Base-by-base conservation (phyloP, 2,797 vertebrate genomes). In the Mico argentatus region DNA sequence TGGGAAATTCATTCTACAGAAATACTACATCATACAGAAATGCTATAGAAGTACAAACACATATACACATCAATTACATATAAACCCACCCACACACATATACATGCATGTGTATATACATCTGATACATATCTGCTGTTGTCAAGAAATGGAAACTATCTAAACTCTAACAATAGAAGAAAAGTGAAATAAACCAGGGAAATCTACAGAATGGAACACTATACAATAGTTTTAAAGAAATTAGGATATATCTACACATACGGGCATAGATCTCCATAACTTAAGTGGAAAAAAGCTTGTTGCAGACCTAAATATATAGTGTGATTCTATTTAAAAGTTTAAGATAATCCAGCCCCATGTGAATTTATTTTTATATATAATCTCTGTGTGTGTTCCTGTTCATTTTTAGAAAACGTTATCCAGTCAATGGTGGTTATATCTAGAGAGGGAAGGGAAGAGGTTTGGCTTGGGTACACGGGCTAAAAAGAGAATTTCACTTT, bases 401-500 rank as follows among this genome's bases (percentile, higher is more conserved):
- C 33, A 50, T 89, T 88, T 94, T 73, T 24, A 67, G 61, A 85
- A 88, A 92, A 72, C 13, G 26, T 22, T 87, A 93, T 36, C 61
- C n/a, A 64, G 30, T 48, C 79, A 59, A 30, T 81, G 48, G 9
- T 20, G 1, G 10, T 92, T 87, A 90, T 96, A 94, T 96, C 59
- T 81, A 19, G 72, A 81, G 77, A 90, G 36, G n/a, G 14, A 89
- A 94, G 41, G 39, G 17, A 80, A 81, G 39, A 77, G 36, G 85
- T 91, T 75, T 82, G n/a, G 82, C 46, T 67, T 87, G 14, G 15
- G 4, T 17, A 2, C 50, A 84, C 27, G 20, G 12, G 27, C 83
- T 91, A 90, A 88, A 90, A 86, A 70, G n/a, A 88, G n/a, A 96
- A 72, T 96, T 92, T 90, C 39, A 44, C 73, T 81, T 86, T 91